Percentiles rank a stretch among this genome's conserved stretches.
phyloP scores from a whole-genome alignment of 2,888 invertebrate genomes.

The Gastracanthus pulcherrimus region DNA sequence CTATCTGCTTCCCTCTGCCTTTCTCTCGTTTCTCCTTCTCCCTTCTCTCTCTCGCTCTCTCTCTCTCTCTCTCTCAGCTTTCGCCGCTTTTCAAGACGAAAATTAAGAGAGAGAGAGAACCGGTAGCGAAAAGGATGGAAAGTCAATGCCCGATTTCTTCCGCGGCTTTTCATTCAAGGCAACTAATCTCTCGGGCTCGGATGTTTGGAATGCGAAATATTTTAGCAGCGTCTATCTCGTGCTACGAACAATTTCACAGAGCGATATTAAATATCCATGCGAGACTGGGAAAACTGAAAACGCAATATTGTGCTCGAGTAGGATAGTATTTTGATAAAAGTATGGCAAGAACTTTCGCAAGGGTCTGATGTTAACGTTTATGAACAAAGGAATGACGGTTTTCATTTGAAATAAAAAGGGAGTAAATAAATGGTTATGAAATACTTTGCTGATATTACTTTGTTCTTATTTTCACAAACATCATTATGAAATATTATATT shows the following conservation, averaged over 20 bases:
- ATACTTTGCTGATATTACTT: too few relatives aligned
- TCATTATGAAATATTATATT: too few relatives aligned
- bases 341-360: too few relatives aligned
- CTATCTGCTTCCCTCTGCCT: slow-evolving; percentile 40
- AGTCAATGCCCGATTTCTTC: slow-evolving; percentile 35
- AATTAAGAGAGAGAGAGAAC: slow-evolving; percentile 29
- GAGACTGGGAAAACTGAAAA: not conserved
- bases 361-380: too few relatives aligned
- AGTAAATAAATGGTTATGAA: too few relatives aligned
- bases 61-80: not conserved
- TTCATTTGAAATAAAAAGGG: too few relatives aligned
- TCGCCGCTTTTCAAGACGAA: not conserved
- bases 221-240: too few relatives aligned
- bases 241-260: slow-evolving; percentile 23
- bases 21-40: too few relatives aligned
- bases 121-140: too few relatives aligned
- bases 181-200: slow-evolving; percentile 19
- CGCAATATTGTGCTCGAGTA: not conserved
- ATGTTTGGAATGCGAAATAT: slow-evolving; percentile 34
- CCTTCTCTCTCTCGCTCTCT: not conserved
- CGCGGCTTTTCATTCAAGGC: slow-evolving; percentile 16
- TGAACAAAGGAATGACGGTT: too few relatives aligned
- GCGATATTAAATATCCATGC: slow-evolving; percentile 8
- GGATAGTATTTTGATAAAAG: too few relatives aligned
- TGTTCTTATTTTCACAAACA: too few relatives aligned